These are phyloP conservation scores for Cephus rjabovi DNA, from an alignment of 2,888 invertebrate genomes.

Conservation along the genomic window DNA sequence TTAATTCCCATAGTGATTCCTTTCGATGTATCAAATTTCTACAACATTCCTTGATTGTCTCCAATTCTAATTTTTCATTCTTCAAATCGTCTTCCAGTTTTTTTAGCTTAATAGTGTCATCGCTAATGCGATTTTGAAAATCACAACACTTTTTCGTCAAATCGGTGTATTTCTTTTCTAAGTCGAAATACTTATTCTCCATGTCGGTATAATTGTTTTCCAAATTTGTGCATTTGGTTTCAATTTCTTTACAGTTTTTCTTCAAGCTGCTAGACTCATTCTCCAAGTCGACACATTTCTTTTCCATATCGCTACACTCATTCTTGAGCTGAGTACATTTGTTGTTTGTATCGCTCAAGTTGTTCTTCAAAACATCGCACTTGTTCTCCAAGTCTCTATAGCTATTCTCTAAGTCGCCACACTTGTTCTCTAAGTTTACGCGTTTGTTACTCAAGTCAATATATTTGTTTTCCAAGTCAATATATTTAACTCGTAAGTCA, in stretches of 20 bases:
- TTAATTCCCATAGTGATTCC: slow-evolving; percentile 19
- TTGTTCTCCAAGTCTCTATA: background rate
- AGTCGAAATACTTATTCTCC: slow-evolving; percentile 10
- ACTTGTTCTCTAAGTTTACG: background rate
- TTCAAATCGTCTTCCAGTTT: slow-evolving; percentile 30
- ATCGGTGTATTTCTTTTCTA: slow-evolving; percentile 20
- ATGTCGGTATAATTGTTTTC: background rate
- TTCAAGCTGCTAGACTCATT: slow-evolving; percentile 17
- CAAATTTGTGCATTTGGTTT: slow-evolving; percentile 12
- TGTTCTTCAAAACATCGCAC: background rate
- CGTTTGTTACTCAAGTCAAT: no score
- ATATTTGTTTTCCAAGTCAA: background rate
- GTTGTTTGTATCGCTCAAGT: background rate
- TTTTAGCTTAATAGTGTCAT: slow-evolving; percentile 25
- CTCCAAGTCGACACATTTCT: no score
- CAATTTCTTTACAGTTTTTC: slow-evolving; percentile 26
- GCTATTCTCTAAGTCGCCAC: background rate
- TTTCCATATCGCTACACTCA: background rate
- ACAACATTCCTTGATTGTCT: slow-evolving; percentile 16
- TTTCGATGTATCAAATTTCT: slow-evolving; percentile 28
- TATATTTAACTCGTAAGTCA: background rate
- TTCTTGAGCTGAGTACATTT: background rate
- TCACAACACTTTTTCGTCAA: slow-evolving; percentile 16
- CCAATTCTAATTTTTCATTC: slow-evolving; percentile 25
- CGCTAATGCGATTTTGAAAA: slow-evolving; percentile 24